A percentile compares a stretch with the other conserved stretches of the same genome.
Evolutionary conservation across 2,888 invertebrate genomes (phyloP).

Genomic region (Heliconius hortense): DNA sequence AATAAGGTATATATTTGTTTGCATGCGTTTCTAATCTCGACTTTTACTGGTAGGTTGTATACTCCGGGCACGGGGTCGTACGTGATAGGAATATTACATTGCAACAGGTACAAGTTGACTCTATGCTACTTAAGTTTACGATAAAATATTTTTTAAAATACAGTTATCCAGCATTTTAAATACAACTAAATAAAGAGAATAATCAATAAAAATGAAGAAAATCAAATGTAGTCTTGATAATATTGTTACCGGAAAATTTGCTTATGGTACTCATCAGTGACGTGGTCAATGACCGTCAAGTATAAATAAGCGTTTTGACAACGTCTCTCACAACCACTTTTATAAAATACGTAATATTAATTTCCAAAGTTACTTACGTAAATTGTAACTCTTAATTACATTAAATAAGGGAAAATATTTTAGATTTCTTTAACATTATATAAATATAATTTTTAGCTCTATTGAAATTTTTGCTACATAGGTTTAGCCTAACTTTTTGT

Average conservation of each 20-base stretch:
- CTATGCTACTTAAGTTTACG: conserved; percentile 11
- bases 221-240: not conserved
- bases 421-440: not conserved
- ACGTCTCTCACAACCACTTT: conserved; percentile 59
- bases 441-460: not conserved
- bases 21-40: conserved; percentile 24
- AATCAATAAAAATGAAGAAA: not conserved
- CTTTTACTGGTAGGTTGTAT: conserved; percentile 36
- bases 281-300: conserved; percentile 69
- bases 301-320: conserved; percentile 55
- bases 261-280: conserved; percentile 36
- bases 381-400: not conserved
- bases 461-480: not conserved
- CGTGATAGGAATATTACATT: conserved; percentile 57
- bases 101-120: conserved; percentile 43
- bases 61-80: conserved; percentile 49
- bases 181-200: not conserved
- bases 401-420: not conserved
- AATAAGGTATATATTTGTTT: conserved; percentile 35
- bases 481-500: conserved; percentile 7
- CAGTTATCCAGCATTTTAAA: conserved; percentile 9
- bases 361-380: not conserved
- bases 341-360: not conserved
- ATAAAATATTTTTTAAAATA: not conserved
- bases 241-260: not conserved